Percentiles rank a stretch among this genome's conserved stretches.
phyloP scores from a whole-genome alignment of 2,797 vertebrate genomes.

The Bothrops alternatus region DNA sequence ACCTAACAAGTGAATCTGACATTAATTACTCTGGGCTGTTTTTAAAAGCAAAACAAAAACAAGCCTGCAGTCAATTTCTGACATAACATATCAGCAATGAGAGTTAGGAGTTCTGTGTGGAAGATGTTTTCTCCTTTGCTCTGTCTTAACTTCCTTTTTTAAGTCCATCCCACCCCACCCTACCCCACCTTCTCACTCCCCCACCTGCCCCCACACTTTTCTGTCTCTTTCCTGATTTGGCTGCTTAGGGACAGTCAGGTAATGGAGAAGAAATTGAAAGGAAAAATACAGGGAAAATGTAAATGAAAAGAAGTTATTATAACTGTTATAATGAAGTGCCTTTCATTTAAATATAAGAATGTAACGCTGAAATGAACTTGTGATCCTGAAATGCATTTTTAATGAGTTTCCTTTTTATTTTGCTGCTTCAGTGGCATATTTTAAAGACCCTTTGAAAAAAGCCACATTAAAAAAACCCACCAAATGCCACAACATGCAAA shows the following conservation, averaged over 20 bases:
- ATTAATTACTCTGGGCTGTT: background rate
- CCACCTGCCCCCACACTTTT: conserved; percentile 46
- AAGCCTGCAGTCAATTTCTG: background rate
- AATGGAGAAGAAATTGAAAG: conserved; percentile 99
- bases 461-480: conserved; percentile 93
- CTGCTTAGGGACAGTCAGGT: conserved; percentile 88
- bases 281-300: conserved; percentile 96
- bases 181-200: conserved; percentile 17
- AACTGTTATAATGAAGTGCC: conserved; percentile 99
- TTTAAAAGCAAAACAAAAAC: background rate
- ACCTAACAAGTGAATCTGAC: background rate
- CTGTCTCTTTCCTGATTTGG: conserved; percentile 78
- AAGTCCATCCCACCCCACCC: conserved; percentile 40
- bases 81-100: background rate
- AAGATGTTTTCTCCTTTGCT: conserved; percentile 53
- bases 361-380: conserved; percentile 96
- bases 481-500: conserved; percentile 99
- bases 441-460: conserved; percentile 95
- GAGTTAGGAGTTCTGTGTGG: conserved; percentile 13
- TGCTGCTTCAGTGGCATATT: conserved; percentile 99
- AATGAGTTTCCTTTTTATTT: conserved; percentile 99
- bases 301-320: conserved; percentile 99
- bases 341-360: conserved; percentile 99
- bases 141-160: conserved; percentile 64
- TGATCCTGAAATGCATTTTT: conserved; percentile 99